phyloP scores from a whole-genome alignment of 2,797 vertebrate genomes.

The Rhinatrema bivittatum region DNA sequence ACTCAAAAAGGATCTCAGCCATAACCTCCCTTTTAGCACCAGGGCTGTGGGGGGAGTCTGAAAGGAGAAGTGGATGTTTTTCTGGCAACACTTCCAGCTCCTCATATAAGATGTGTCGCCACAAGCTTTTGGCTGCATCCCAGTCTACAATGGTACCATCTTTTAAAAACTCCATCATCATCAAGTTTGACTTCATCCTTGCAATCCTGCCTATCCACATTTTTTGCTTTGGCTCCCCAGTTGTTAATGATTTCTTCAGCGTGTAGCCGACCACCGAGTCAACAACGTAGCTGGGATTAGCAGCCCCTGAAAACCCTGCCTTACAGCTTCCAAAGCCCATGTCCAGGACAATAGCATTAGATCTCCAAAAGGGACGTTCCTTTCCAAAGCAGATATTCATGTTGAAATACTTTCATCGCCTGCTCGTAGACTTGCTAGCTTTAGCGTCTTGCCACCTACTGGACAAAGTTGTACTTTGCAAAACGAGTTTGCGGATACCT shows the following conservation, averaged over 20 bases:
- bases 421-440: no score
- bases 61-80: conserved; percentile 36
- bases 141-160: conserved; percentile 38
- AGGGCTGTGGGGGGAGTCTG: conserved; percentile 20
- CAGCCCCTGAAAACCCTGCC: conserved; percentile 25
- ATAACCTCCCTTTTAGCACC: conserved; percentile 13
- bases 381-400: no score
- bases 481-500: no score
- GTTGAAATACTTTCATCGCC: no score
- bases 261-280: conserved; percentile 16
- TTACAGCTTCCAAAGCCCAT: conserved; percentile 27
- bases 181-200: neutral
- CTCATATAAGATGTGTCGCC: conserved; percentile 36
- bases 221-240: neutral
- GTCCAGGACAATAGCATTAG: conserved; percentile 19
- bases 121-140: conserved; percentile 32
- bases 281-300: conserved; percentile 11
- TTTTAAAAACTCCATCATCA: neutral
- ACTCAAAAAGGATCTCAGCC: conserved; percentile 43
- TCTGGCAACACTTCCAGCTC: conserved; percentile 11
- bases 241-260: neutral
- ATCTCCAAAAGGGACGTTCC: no score
- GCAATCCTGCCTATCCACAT: conserved; percentile 8
- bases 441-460: no score
- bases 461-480: no score